These are phyloP conservation scores for Drosophila setosimentum DNA, from an alignment of 2,888 invertebrate genomes.

Conservation along the genomic window DNA sequence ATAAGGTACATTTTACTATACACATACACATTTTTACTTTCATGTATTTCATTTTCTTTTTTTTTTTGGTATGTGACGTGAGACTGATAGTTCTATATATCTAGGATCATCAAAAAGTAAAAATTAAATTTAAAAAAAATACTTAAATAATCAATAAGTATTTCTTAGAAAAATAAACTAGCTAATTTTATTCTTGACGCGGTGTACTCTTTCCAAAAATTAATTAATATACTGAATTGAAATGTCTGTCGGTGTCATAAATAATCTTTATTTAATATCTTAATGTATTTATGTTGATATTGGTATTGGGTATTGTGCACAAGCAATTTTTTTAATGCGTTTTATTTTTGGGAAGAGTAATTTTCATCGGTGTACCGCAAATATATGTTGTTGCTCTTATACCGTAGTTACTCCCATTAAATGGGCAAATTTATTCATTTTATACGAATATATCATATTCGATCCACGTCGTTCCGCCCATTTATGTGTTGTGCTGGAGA, in stretches of 20 bases:
- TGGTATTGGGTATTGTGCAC: background rate
- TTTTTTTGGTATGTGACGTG: conserved; percentile 80
- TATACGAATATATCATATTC: conserved; percentile 10
- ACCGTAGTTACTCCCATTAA: conserved; percentile 48
- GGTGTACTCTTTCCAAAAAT: conserved; percentile 26
- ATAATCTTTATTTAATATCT: background rate
- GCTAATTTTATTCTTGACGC: conserved; percentile 61
- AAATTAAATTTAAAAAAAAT: conserved; percentile 25
- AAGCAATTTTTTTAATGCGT: conserved; percentile 1
- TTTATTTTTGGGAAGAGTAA: conserved; percentile 44
- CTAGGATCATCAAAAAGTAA: conserved; percentile 66
- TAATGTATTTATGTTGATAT: background rate
- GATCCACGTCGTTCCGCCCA: conserved; percentile 19
- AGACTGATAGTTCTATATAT: conserved; percentile 83
- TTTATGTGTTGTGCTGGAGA: conserved; percentile 3
- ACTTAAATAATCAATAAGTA: conserved; percentile 41
- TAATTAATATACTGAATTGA: background rate
- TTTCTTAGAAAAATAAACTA: conserved; percentile 57
- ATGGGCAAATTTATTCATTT: conserved; percentile 40
- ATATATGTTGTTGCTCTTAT: conserved; percentile 35
- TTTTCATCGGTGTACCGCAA: conserved; percentile 53
- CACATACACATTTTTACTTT: conserved; percentile 53
- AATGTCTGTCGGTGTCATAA: background rate
- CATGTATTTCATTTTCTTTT: conserved; percentile 38
- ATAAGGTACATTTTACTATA: conserved; percentile 42